Evolutionary conservation across 1,140 invertebrate genomes (phyloP), one percentile per base, ranked within the genome.

Genomic region (Cyclargus thomasi): DNA sequence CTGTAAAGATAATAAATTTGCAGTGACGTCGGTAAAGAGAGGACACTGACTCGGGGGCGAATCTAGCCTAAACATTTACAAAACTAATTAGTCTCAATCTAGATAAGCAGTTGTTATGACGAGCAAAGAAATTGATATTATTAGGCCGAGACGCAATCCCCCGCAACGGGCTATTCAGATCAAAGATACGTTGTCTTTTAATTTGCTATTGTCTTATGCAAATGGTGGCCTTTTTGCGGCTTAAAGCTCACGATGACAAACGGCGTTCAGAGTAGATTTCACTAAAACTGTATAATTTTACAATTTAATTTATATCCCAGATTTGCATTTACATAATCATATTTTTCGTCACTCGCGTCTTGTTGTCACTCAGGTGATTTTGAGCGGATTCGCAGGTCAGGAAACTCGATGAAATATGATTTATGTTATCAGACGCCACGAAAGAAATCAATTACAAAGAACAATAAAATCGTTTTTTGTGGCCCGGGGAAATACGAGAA

Each of bases 171-270:
- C 23, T 29, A 29, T 74, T 73, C 69, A 76, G 75, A 79, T 77
- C 70, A 71, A 65, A 79, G 74, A 79, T 77, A 76, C 74, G 75
- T 76, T 79, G 72, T 76, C 75, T 79, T 77, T 79, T 77, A 79
- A 79, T 79, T 79, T 79, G 72, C 74, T 79, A 74, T 79, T 79
- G 77, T 79, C 78, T 76, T 77, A 84, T 84, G 82, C 75, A 84
- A 82, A 84, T 84, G 65, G 73, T 71, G 75, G 76, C 78, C 80
- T 82, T 80, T 82, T 81, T 83, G 76, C 74, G 74, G 75, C 73
- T 78, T 72, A 76, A 71, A 70, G 72, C 70, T 74, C 74, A 72
- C 75, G 75, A 79, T 82, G 79, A 84, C 71, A 81, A 81, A 81
- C 73, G 77, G 66, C 69, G 71, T 74, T 67, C 63, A 62, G 67